phyloP scores from a whole-genome alignment of 2,113 vertebrate species.

The Elephantulus edwardii region DNA sequence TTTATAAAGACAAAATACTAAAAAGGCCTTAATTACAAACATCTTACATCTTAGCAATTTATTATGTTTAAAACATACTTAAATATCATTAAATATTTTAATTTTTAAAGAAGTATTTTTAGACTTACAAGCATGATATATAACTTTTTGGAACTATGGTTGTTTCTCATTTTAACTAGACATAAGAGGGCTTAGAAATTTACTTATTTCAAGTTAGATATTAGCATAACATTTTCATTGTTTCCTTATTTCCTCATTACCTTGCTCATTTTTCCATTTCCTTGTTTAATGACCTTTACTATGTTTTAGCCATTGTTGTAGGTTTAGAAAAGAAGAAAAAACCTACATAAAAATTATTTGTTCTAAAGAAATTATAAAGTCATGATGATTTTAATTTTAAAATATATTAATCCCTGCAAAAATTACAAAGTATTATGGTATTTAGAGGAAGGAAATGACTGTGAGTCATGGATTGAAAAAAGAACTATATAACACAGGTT shows the following conservation, averaged over 20 bases:
- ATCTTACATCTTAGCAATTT: too few species aligned
- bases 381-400: not conserved
- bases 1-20: too few species aligned
- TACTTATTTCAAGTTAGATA: not conserved
- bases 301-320: not conserved
- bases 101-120: too few species aligned
- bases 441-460: not conserved
- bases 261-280: not conserved
- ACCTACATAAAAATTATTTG: not conserved
- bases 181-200: too few species aligned
- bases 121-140: too few species aligned
- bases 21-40: too few species aligned
- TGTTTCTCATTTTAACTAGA: too few species aligned
- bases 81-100: too few species aligned
- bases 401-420: not conserved
- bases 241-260: not conserved
- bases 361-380: not conserved
- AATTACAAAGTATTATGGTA: not conserved
- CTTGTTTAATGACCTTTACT: not conserved
- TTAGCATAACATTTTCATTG: not conserved
- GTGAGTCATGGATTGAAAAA: not conserved
- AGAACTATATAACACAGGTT: not conserved
- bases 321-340: not conserved
- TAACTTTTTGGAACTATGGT: too few species aligned
- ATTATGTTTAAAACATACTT: too few species aligned